Conservation (phyloP, 92 coral and sea anemone genomes). For the Nematostella vectensis region DNA sequence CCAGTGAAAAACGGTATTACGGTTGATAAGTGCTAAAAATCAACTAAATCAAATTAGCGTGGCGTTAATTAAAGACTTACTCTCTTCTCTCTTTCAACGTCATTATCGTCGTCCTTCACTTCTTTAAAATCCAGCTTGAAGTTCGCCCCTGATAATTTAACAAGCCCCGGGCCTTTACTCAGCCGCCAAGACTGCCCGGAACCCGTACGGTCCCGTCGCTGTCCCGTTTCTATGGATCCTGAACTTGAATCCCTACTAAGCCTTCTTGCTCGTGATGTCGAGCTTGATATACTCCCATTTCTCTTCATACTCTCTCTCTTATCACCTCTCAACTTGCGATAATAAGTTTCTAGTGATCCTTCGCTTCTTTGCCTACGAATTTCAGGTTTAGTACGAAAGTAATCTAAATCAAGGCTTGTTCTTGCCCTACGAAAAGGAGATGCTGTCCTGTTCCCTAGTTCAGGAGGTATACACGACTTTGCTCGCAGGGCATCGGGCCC, state of each 20-base stretch:
- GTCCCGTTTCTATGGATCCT: neutral
- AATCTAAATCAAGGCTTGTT: neutral
- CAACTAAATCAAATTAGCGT: too few species aligned
- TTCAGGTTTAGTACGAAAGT: neutral
- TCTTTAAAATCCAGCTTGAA: slow-evolving; percentile 6
- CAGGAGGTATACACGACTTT: neutral
- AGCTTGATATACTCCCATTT: neutral
- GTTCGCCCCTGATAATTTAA: neutral
- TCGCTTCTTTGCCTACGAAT: neutral
- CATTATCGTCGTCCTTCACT: slow-evolving; percentile 13
- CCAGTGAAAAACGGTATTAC: too few species aligned
- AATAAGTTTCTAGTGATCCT: neutral
- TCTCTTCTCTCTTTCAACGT: slow-evolving; percentile 6
- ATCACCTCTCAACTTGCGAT: neutral
- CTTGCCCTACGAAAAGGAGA: neutral
- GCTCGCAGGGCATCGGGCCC: neutral
- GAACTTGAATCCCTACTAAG: neutral
- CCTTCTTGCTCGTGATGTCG: neutral
- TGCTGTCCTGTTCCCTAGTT: neutral
- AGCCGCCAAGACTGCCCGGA: neutral
- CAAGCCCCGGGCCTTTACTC: neutral
- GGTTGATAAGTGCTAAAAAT: too few species aligned
- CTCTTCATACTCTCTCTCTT: neutral
- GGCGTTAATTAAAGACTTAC: slow-evolving; percentile 8
- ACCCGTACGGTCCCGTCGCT: neutral